phyloP scores from a whole-genome alignment of 2,888 invertebrate species.

The Lasioglossum oenotherae region DNA sequence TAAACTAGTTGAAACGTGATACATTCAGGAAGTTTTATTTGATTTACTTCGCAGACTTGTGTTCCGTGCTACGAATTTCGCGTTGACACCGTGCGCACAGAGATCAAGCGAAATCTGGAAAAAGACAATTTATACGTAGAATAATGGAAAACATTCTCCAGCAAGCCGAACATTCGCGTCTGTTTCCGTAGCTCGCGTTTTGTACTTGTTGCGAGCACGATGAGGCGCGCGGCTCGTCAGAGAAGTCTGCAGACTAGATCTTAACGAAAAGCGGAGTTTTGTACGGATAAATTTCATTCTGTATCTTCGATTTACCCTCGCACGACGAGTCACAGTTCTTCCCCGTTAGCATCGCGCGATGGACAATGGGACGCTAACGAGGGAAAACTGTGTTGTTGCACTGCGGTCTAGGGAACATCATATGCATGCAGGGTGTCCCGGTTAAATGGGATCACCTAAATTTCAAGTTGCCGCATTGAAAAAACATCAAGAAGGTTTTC shows the following conservation, averaged over 20 bases:
- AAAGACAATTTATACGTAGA: constrained; percentile 3
- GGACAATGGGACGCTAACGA: not conserved
- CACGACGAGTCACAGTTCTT: not conserved
- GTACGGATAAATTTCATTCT: not conserved
- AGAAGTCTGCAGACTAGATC: not conserved
- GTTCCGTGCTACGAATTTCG: not conserved
- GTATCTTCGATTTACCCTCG: not conserved
- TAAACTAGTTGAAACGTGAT: constrained; percentile 1
- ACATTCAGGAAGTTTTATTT: not conserved
- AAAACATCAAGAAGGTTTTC: not conserved
- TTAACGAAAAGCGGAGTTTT: not conserved
- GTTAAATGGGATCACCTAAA: not conserved
- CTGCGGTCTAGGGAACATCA: not conserved
- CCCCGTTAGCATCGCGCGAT: not conserved
- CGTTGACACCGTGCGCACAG: not conserved
- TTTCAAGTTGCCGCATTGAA: not conserved
- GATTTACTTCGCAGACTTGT: not conserved
- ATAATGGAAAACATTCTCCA: not conserved
- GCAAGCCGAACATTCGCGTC: constrained; percentile 6
- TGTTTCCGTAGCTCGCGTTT: not conserved
- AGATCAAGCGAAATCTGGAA: not conserved
- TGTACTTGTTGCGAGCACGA: not conserved
- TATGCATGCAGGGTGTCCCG: not conserved
- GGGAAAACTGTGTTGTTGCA: not conserved
- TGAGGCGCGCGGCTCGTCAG: not conserved